Base-by-base conservation (phyloP, 1,140 invertebrate species). In the Eciton burchellii region DNA sequence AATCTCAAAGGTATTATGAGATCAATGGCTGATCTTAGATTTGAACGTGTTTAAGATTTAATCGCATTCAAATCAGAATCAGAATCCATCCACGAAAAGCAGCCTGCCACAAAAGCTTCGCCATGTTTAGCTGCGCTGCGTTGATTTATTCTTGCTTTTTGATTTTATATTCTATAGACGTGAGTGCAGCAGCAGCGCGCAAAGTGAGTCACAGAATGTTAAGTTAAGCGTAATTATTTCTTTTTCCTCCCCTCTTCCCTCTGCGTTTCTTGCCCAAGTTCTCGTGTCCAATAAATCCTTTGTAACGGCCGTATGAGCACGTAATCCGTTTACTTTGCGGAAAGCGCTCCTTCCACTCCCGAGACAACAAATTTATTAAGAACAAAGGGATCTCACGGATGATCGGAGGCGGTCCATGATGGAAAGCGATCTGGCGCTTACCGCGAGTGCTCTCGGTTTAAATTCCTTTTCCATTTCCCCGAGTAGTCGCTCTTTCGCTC, bases 311-410 rank as follows among this genome's bases (percentile, higher is more conserved):
- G 8, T 43, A 54, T 65, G 65, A 59, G 47, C 29, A 9, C 14
- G 19, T 76, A 54, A 77, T 66, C 21, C 62, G 21, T 68, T 77
- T 68, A 54, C 35, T 54, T 19, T 21, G 19, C 52, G 43, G 4
- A 60, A 52, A 65, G 9, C 29, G 21, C 19, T 26, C 43, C 26
- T 77, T 52, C 45, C 60, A 29, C 8, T n/a, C 8, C 12, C 45
- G 21, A 19, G 21, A 41, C 59, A 29, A 35, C 14, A 68, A 66
- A 77, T 54, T 26, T 77, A 77, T 77, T 68, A 68, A 24, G 54
- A 29, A 66, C 47, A 77, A 77, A 77, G 35, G 63, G 29, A 66
- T 56, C 21, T 63, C 29, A 41, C 14, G 52, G 47, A 74, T 24
- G 43, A 11, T 62, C 57, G 57, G 29, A 74, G 56, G 59, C 35